A percentile compares a stretch with the other conserved stretches of the same genome.
Evolutionary conservation across 2,113 vertebrate genomes (phyloP).

Genomic region (Stegastes partitus): DNA sequence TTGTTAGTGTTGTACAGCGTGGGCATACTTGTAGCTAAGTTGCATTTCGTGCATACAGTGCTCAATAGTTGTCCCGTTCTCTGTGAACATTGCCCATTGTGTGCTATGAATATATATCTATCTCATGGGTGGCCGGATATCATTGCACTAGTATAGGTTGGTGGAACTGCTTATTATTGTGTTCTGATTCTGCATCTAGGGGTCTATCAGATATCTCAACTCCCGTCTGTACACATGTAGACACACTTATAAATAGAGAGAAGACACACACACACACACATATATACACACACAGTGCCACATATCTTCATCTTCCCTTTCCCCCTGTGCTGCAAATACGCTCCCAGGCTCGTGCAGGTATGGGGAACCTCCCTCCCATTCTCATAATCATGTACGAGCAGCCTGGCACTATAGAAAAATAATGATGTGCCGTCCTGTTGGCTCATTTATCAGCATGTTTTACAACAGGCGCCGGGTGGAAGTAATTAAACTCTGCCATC

Average conservation of each 20-base stretch:
- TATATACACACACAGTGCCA: slow-evolving; percentile 24
- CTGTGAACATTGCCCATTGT: slow-evolving; percentile 31
- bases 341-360: slow-evolving; percentile 67
- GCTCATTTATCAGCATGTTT: slow-evolving; percentile 99
- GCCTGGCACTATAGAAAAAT: slow-evolving; percentile 91
- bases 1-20: slow-evolving; percentile 61
- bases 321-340: slow-evolving; percentile 29
- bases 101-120: slow-evolving; percentile 46
- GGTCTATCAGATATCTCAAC: slow-evolving; percentile 50
- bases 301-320: slow-evolving; percentile 75
- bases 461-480: slow-evolving; percentile 96
- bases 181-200: slow-evolving; percentile 50
- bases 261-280: slow-evolving; percentile 18
- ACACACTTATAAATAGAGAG: slow-evolving; percentile 6
- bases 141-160: slow-evolving; percentile 21
- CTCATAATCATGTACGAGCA: slow-evolving; percentile 97
- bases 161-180: slow-evolving; percentile 48
- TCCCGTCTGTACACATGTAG: neutral
- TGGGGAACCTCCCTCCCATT: slow-evolving; percentile 85
- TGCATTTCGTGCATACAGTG: slow-evolving; percentile 21
- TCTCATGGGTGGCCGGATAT: slow-evolving; percentile 63
- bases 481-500: slow-evolving; percentile 99
- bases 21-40: slow-evolving; percentile 31
- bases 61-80: slow-evolving; percentile 17
- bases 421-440: slow-evolving; percentile 96